Base-by-base conservation (phyloP, 2,797 vertebrate species). In the Lemur catta region DNA sequence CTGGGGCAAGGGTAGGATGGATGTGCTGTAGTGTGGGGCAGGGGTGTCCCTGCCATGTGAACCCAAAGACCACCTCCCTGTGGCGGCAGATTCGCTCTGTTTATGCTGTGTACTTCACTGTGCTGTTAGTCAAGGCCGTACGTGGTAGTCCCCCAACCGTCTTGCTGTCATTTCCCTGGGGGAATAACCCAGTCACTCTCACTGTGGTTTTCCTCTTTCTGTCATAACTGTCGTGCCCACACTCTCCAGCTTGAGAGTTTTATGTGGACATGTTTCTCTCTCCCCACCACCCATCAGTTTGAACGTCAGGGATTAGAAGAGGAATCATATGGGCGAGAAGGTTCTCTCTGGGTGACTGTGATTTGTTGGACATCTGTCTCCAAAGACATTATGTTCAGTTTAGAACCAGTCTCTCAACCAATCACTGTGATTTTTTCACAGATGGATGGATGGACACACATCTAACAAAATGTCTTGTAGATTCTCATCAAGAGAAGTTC, bases 401-500 rank as follows among this genome's bases (percentile, higher is more conserved):
- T 46, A 80, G 57, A 95, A 67, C 57, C 95, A 76, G 48, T 30
- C 95, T 97, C 61, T 84, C 93, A 86, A 33, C 92, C 97, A 96
- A 65, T 97, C 97, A 88, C 67, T 26, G 93, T 84, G 90, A 95
- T 82, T 96, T 93, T 59, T 97, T 98, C 97, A 97, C 97, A 97
- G 97, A 90, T 98, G 97, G 97, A 94, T 97, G 97, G 97, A 98
- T 93, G 97, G 97, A 97, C 96, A 93, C 95, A 97, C 94, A 95
- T 95, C 88, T 93, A 96, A 92, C 95, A 85, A 72, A 94, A 94
- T 41, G 90, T 93, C 96, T 93, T 81, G 75, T 92, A 93, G 81
- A 69, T 61, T 93, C 90, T 96, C 88, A 82, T 97, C 95, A 84
- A 84, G 69, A 90, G 85, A 91, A 91, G 96, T 95, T 96, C 92